phyloP scores from a whole-genome alignment of 30 jellyfish, hydroid and myxozoan genomes.

The Sanderia malayensis region DNA sequence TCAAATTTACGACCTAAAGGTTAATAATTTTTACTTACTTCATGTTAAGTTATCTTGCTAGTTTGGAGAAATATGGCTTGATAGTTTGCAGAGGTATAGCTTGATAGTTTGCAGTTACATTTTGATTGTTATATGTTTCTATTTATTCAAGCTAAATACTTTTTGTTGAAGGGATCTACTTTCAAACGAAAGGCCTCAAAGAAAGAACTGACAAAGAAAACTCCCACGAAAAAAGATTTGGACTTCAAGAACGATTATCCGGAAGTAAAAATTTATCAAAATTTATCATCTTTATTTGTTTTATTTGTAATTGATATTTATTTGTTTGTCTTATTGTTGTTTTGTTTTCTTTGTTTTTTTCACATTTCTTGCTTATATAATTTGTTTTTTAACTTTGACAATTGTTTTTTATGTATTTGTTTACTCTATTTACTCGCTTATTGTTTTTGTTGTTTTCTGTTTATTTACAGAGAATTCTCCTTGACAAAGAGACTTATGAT shows the following conservation, averaged over 20 bases:
- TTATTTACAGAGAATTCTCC: conserved; percentile 53
- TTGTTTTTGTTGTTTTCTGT: too few relatives aligned
- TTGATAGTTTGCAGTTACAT: too few relatives aligned
- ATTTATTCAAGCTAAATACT: background rate
- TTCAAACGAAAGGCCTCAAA: conserved; percentile 90
- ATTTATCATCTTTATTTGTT: background rate
- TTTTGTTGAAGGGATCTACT: conserved; percentile 84
- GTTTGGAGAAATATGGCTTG: too few relatives aligned
- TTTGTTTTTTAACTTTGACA: too few relatives aligned
- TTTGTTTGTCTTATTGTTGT: too few relatives aligned
- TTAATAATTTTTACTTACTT: background rate
- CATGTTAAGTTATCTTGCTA: too few relatives aligned
- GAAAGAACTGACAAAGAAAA: conserved; percentile 80
- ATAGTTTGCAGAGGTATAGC: too few relatives aligned
- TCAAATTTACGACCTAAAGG: conserved; percentile 88
- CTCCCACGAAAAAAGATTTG: conserved; percentile 95
- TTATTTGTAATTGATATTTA: too few relatives aligned
- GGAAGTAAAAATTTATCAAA: conserved; percentile 62
- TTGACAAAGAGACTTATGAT: conserved; percentile 86
- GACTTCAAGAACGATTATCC: conserved; percentile 76
- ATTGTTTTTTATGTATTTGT: too few relatives aligned
- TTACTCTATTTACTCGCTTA: background rate
- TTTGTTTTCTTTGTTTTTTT: background rate
- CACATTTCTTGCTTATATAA: too few relatives aligned
- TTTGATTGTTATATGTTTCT: background rate